Base-by-base conservation (phyloP, 2,113 vertebrate genomes). In the Ammodytes dubius region DNA sequence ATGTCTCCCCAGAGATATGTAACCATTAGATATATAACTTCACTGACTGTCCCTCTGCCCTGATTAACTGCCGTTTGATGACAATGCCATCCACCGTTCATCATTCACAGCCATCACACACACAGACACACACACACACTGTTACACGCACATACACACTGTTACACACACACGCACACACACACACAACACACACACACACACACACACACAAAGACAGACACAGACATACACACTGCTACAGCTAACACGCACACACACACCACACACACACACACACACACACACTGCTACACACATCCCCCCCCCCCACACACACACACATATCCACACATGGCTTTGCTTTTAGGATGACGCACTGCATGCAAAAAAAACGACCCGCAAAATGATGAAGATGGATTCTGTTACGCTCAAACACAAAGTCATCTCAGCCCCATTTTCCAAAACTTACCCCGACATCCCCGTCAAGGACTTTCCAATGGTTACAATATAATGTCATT, bases 1-100 rank as follows among this genome's bases (percentile, higher is more conserved):
- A 90, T 70, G 83, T 78, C 87, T 78, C 91, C 87, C 90, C 71
- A 52, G 90, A 92, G 90, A 91, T 88, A 76, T 92, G 90, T 89
- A 90, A 87, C 87, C 87, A 84, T 89, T 87, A 92, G 92, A 94
- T 91, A 94, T 91, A 93, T 86, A 89, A 93, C 88, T 88, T 91
- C 63, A 47, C 82, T 43, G 60, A 80, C 87, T 84, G 87, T 88
- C 82, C 82, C 87, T 83, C 77, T 60, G 35, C 84, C 59, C 82
- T 86, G 88, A 90, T 91, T 90, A 87, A 94, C 74, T 59, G 85
- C 66, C 60, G 74, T 82, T 84, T 88, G 87, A 90, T 90, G 88
- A 88, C 88, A 92, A 88, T 89, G 84, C 84, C 75, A 50, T 79
- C 83, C 40, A 60, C 70, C 39, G 57, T 85, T 74, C 80, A 89